phyloP scores from a whole-genome alignment of 2,888 invertebrate species.

The Napeogenes sylphis region DNA sequence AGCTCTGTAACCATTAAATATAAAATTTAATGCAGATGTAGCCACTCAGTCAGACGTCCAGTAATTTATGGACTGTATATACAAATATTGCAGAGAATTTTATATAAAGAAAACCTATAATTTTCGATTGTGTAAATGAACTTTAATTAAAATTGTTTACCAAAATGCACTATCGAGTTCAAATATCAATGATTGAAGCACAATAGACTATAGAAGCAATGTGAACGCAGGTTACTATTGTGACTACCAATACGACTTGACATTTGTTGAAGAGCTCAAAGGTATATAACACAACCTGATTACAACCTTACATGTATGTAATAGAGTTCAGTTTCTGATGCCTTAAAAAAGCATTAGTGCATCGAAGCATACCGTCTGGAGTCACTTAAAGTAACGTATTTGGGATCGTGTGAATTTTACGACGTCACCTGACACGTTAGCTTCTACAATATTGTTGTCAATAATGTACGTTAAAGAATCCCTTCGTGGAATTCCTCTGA shows the following conservation, averaged over 20 bases:
- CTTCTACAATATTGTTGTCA: constrained; percentile 13
- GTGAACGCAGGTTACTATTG: constrained; percentile 3
- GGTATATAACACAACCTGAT: constrained; percentile 6
- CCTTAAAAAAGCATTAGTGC: constrained; percentile 15
- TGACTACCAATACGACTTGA: constrained; percentile 13
- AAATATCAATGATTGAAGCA: not conserved
- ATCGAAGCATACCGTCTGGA: constrained; percentile 17
- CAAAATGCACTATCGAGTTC: too few species aligned
- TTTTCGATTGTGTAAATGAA: too few species aligned
- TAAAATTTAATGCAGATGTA: too few species aligned
- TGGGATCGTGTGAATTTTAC: constrained; percentile 24
- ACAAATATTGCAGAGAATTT: too few species aligned
- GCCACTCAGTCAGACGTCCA: too few species aligned
- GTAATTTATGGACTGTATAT: too few species aligned
- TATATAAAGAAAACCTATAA: too few species aligned
- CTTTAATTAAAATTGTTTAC: too few species aligned
- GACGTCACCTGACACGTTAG: constrained; percentile 19
- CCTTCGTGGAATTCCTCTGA: not conserved
- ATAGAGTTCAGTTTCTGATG: constrained; percentile 8
- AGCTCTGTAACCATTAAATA: too few species aligned
- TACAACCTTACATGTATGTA: not conserved
- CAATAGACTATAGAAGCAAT: not conserved
- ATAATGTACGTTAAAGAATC: constrained; percentile 6
- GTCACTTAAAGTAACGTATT: constrained; percentile 23
- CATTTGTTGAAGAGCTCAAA: constrained; percentile 10